Percentiles rank a stretch among this genome's conserved stretches.
Conservation (phyloP, 2,113 vertebrate genomes). For the Cacatua alba region DNA sequence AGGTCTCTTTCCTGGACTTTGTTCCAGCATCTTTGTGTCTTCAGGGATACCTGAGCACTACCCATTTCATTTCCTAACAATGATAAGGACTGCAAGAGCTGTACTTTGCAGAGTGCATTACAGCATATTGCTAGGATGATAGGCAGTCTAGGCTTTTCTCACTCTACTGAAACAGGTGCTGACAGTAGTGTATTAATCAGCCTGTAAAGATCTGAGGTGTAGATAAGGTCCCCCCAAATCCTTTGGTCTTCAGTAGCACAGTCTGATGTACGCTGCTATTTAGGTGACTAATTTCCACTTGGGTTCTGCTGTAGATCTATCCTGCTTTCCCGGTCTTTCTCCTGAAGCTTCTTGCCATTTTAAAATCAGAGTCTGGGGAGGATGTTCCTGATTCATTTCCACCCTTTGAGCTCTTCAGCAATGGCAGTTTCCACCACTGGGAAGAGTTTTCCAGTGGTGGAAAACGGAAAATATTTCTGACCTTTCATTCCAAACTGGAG, state of each 20-base stretch:
- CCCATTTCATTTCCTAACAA: neutral
- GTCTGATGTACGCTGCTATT: neutral
- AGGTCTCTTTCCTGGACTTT: neutral
- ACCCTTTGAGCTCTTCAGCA: neutral
- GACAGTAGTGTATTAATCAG: neutral
- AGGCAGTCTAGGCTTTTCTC: neutral
- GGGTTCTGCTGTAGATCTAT: neutral
- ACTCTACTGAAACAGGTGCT: neutral
- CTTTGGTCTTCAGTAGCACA: neutral
- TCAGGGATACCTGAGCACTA: neutral
- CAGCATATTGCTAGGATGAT: neutral
- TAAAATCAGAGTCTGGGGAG: neutral
- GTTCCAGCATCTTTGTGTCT: neutral
- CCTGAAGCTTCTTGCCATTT: neutral
- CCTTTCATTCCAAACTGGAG: neutral
- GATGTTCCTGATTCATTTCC: neutral
- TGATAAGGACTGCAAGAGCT: neutral
- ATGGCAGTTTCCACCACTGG: neutral
- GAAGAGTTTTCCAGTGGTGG: neutral
- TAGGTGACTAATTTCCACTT: neutral
- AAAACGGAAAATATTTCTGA: neutral
- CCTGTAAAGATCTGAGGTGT: neutral
- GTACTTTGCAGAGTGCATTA: neutral
- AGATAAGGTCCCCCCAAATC: neutral
- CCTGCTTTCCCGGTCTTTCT: neutral